These are phyloP conservation scores for Physella acuta DNA, from an alignment of 1,140 invertebrate genomes.

Conservation along the genomic window DNA sequence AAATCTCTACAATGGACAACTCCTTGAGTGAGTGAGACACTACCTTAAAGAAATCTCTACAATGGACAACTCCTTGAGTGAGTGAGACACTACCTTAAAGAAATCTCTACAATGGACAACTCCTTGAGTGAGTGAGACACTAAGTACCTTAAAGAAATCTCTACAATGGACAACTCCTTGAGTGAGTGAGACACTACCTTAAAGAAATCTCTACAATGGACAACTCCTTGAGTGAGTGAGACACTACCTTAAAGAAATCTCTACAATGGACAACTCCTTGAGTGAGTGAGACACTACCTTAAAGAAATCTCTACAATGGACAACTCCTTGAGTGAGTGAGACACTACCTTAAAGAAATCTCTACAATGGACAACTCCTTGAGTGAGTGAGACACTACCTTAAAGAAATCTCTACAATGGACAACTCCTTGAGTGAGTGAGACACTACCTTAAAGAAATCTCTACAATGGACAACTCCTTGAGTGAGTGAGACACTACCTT, in stretches of 20 bases:
- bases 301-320: constrained; percentile 79
- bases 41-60: constrained; percentile 79
- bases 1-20: constrained; percentile 80
- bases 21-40: constrained; percentile 72
- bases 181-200: too few relatives aligned
- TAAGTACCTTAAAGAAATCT: constrained; percentile 75
- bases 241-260: constrained; percentile 75
- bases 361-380: constrained; percentile 80
- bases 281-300: too few relatives aligned
- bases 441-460: constrained; percentile 75
- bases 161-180: constrained; percentile 80
- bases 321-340: constrained; percentile 74
- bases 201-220: constrained; percentile 79
- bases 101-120: constrained; percentile 80
- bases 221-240: constrained; percentile 74
- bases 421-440: constrained; percentile 74
- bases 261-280: constrained; percentile 80
- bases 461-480: constrained; percentile 80
- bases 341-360: constrained; percentile 75
- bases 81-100: too few relatives aligned
- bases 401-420: constrained; percentile 79
- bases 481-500: too few relatives aligned
- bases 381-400: too few relatives aligned
- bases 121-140: constrained; percentile 72
- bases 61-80: constrained; percentile 78